phyloP scores from a whole-genome alignment of 2,888 invertebrate species.

The Eilema griseolum region DNA sequence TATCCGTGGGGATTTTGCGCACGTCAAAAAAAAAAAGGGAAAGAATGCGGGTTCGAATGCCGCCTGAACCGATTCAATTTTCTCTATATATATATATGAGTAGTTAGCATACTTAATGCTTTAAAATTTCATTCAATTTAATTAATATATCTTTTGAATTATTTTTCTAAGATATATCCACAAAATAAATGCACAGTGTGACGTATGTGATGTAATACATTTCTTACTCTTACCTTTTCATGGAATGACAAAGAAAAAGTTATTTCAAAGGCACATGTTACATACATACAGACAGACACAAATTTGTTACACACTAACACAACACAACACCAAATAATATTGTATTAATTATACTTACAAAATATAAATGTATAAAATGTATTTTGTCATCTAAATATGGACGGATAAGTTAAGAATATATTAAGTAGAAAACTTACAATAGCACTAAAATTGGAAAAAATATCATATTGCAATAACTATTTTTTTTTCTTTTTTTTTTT shows the following conservation, averaged over 20 bases:
- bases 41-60: too few species aligned
- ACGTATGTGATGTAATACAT: too few species aligned
- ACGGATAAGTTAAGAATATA: conserved; percentile 16
- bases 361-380: conserved; percentile 8
- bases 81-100: too few species aligned
- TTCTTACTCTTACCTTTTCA: too few species aligned
- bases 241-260: neutral
- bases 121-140: too few species aligned
- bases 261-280: neutral
- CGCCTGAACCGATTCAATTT: too few species aligned
- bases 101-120: too few species aligned
- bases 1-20: too few species aligned
- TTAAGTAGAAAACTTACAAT: neutral
- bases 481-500: too few species aligned
- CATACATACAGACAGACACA: neutral
- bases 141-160: too few species aligned
- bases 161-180: neutral
- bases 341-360: conserved; percentile 4
- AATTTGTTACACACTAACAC: conserved; percentile 18
- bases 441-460: neutral
- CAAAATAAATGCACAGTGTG: neutral
- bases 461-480: too few species aligned
- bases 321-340: conserved; percentile 12
- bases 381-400: conserved; percentile 12
- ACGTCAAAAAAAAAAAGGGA: too few species aligned